Conservation (phyloP, 2,113 vertebrate genomes). For the Falco punctatus region DNA sequence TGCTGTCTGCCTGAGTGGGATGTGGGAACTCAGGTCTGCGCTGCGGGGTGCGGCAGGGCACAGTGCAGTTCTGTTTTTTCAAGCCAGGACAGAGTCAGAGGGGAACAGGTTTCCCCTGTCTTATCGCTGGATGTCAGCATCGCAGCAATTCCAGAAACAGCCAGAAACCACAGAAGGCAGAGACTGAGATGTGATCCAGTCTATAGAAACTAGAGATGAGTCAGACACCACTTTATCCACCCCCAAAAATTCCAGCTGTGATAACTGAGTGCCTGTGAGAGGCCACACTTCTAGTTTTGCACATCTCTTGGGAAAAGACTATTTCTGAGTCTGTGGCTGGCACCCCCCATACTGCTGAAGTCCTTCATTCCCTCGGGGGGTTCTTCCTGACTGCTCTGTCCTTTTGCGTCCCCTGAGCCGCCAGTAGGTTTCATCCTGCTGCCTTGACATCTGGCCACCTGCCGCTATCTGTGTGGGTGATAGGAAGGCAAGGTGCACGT, state of each 20-base stretch:
- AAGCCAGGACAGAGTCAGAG: neutral
- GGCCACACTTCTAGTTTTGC: neutral
- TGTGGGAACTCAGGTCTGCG: neutral
- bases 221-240: neutral
- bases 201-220: neutral
- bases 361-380: neutral
- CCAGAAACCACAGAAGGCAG: neutral
- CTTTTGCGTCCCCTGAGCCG: neutral
- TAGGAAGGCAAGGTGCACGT: too few species aligned
- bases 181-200: neutral
- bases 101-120: neutral
- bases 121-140: neutral
- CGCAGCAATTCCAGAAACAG: neutral
- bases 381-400: neutral
- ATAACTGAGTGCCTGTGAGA: neutral
- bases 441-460: neutral
- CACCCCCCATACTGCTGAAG: neutral
- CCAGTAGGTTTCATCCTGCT: neutral
- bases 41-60: neutral
- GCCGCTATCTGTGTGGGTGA: neutral
- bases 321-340: neutral
- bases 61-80: neutral
- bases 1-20: neutral
- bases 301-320: fast-evolving
- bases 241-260: neutral